These are phyloP conservation scores for Propithecus coquereli DNA, from an alignment of 2,113 vertebrate species.

Conservation along the genomic window DNA sequence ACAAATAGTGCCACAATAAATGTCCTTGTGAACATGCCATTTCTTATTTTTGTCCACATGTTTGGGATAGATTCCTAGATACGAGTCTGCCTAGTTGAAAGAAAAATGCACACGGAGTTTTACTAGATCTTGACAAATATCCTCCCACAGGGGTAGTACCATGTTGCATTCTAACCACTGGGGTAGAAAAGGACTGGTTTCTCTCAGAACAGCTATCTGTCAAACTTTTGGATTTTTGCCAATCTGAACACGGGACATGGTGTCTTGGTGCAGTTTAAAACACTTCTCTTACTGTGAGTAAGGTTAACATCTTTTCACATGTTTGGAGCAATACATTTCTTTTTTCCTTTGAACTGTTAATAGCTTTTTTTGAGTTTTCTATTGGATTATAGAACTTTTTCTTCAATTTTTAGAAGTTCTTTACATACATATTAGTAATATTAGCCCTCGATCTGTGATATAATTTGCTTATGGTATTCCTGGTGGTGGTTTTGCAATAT, in stretches of 20 bases:
- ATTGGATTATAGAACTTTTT: neutral
- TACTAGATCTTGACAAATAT: neutral
- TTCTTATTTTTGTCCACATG: neutral
- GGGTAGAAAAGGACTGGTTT: neutral
- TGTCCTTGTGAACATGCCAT: neutral
- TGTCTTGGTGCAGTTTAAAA: neutral
- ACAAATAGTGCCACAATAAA: neutral
- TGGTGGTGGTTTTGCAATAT: neutral
- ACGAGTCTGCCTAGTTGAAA: neutral
- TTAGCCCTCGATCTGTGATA: neutral
- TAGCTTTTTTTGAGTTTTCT: neutral
- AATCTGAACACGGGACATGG: neutral
- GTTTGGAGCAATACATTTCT: neutral
- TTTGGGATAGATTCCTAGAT: neutral
- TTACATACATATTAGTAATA: neutral
- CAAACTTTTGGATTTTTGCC: neutral
- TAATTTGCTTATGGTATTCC: neutral
- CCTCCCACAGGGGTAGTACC: fast-evolving
- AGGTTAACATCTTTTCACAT: neutral
- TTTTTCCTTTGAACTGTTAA: neutral
- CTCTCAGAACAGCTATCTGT: neutral
- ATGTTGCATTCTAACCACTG: neutral
- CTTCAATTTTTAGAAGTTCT: neutral
- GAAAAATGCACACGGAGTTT: neutral
- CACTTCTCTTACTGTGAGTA: neutral